A percentile compares a stretch with the other conserved stretches of the same genome.
Evolutionary conservation across 1,140 invertebrate species (phyloP).

Genomic region (Amyelois transitella): DNA sequence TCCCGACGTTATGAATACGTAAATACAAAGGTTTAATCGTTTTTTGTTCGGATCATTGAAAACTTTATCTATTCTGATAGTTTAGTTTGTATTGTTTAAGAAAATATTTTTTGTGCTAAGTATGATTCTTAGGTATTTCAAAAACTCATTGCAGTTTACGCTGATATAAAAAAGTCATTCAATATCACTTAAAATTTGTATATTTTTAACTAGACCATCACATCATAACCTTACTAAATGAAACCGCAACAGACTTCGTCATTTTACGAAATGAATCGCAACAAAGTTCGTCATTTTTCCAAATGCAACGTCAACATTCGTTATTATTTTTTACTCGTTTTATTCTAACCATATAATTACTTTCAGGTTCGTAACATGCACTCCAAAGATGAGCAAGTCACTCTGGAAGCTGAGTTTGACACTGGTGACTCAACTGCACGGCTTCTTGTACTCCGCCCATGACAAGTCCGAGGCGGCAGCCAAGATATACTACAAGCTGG

Average conservation of each 20-base stretch:
- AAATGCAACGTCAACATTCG: too few species aligned
- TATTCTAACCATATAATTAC: not conserved
- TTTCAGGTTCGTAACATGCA: constrained; percentile 62
- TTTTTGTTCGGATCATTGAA: not conserved
- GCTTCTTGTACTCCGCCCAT: constrained; percentile 53
- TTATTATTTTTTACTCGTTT: too few species aligned
- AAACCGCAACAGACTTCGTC: too few species aligned
- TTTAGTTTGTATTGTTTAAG: not conserved
- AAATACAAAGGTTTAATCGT: not conserved
- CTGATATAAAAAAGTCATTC: too few species aligned
- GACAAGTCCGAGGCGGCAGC: constrained; percentile 45
- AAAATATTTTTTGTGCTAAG: not conserved
- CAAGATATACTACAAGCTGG: constrained; percentile 55
- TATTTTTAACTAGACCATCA: too few species aligned
- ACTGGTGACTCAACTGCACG: constrained; percentile 58
- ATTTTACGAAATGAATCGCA: too few species aligned
- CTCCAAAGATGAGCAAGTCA: constrained; percentile 68
- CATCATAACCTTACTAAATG: too few species aligned
- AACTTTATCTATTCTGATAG: not conserved
- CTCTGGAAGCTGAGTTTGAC: constrained; percentile 57
- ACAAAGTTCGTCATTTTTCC: too few species aligned
- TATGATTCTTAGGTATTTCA: too few species aligned
- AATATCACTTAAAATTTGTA: too few species aligned
- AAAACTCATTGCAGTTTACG: too few species aligned
- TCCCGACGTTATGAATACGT: not conserved